Evolutionary conservation across 2,113 vertebrate genomes (phyloP).

Genomic region (Riparia riparia): DNA sequence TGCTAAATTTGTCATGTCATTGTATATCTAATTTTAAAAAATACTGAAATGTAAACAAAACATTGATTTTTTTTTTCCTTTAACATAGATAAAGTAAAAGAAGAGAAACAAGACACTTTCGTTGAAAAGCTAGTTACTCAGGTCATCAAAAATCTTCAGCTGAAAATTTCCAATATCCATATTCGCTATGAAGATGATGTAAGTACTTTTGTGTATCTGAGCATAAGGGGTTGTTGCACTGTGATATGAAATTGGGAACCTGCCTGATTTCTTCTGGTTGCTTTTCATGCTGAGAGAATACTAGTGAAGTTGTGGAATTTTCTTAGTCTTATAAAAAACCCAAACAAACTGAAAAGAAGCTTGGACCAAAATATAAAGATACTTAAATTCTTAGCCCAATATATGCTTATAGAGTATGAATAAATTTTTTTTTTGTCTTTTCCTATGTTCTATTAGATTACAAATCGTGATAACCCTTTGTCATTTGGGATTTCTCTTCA

Average conservation of each 20-base stretch:
- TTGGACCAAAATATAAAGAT: not conserved
- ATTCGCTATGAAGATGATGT: slow-evolving; percentile 97
- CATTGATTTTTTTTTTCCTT: slow-evolving; percentile 33
- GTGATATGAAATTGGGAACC: not conserved
- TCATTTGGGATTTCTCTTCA: slow-evolving; percentile 96
- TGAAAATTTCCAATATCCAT: slow-evolving; percentile 97
- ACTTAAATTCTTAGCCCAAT: not conserved
- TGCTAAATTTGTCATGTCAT: not conserved
- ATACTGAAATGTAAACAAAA: not conserved
- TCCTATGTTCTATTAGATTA: slow-evolving; percentile 78
- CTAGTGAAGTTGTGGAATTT: not conserved
- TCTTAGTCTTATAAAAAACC: not conserved
- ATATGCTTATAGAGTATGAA: not conserved
- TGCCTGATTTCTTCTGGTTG: not conserved
- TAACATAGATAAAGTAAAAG: slow-evolving; percentile 81
- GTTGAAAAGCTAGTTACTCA: slow-evolving; percentile 96
- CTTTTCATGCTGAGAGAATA: not conserved
- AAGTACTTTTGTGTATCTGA: slow-evolving; percentile 76
- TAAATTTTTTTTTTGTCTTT: not conserved
- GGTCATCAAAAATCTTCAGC: slow-evolving; percentile 97
- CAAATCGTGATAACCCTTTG: slow-evolving; percentile 88
- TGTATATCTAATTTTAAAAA: not conserved
- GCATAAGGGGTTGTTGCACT: not conserved
- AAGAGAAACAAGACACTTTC: slow-evolving; percentile 93
- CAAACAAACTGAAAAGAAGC: not conserved